These are phyloP conservation scores for Tiliqua scincoides DNA, from an alignment of 2,113 vertebrate species.

Conservation along the genomic window DNA sequence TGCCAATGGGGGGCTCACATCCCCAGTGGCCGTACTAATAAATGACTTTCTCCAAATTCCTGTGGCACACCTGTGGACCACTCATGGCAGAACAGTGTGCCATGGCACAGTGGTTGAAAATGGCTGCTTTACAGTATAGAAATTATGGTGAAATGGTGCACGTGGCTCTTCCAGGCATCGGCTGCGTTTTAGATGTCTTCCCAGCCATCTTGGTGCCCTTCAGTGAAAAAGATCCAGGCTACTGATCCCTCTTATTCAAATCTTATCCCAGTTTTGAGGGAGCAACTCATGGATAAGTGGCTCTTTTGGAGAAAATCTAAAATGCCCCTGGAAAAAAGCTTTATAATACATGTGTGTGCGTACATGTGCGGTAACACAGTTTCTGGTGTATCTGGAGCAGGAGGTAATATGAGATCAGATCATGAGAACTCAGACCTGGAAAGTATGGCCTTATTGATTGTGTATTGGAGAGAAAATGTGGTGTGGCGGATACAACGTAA, in stretches of 20 bases:
- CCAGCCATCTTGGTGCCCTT: background rate
- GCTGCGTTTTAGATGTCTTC: background rate
- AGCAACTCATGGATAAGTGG: background rate
- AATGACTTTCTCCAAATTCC: too few species aligned
- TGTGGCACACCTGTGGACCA: too few species aligned
- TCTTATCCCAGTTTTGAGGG: background rate
- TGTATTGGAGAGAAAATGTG: background rate
- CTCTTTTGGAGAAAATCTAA: background rate
- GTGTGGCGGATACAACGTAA: background rate
- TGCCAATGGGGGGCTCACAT: too few species aligned
- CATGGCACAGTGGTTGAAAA: too few species aligned
- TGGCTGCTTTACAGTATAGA: background rate
- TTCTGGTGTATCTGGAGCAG: background rate
- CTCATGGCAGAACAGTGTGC: too few species aligned
- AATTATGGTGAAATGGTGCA: background rate
- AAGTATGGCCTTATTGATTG: background rate
- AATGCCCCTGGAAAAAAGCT: background rate
- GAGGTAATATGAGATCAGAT: background rate
- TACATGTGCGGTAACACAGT: background rate
- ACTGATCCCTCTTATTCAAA: background rate
- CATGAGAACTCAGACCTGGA: background rate
- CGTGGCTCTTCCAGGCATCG: background rate
- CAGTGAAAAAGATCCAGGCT: background rate
- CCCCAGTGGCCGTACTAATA: too few species aligned
- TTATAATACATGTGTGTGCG: too few species aligned